phyloP scores from a whole-genome alignment of 2,888 invertebrate species.

The Pristionchus mayeri region DNA sequence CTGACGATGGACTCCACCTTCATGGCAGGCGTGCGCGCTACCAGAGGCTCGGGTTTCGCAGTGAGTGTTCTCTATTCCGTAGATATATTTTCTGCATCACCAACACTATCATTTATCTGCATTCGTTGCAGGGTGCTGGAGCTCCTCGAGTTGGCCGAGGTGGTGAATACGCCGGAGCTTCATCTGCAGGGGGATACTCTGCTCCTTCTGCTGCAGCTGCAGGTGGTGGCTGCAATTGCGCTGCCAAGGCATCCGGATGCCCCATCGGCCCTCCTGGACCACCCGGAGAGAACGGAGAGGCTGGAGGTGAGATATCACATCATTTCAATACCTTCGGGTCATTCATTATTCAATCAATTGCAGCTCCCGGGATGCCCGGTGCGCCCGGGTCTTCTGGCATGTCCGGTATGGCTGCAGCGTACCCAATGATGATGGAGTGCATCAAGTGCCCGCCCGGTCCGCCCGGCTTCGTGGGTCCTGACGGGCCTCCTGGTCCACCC shows the following conservation, averaged over 20 bases:
- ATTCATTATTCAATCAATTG: neutral
- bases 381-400: constrained; percentile 53
- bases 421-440: constrained; percentile 58
- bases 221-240: constrained; percentile 30
- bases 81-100: neutral
- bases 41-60: constrained; percentile 3
- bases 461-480: constrained; percentile 52
- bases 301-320: neutral
- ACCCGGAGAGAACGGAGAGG: constrained; percentile 31
- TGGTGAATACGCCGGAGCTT: neutral
- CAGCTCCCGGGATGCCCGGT: constrained; percentile 53
- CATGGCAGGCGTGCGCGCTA: constrained; percentile 25
- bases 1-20: constrained; percentile 28
- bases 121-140: neutral
- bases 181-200: neutral
- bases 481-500: constrained; percentile 55
- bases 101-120: neutral
- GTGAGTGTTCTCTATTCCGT: neutral
- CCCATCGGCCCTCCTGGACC: constrained; percentile 40
- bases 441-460: constrained; percentile 56
- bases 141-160: constrained; percentile 16
- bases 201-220: neutral
- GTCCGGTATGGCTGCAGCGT: constrained; percentile 55
- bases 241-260: constrained; percentile 42
- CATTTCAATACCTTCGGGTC: neutral